A percentile compares a stretch with the other conserved stretches of the same genome.
Conservation (phyloP, 23 tunicate genomes). For the Phallusia fumigata region DNA sequence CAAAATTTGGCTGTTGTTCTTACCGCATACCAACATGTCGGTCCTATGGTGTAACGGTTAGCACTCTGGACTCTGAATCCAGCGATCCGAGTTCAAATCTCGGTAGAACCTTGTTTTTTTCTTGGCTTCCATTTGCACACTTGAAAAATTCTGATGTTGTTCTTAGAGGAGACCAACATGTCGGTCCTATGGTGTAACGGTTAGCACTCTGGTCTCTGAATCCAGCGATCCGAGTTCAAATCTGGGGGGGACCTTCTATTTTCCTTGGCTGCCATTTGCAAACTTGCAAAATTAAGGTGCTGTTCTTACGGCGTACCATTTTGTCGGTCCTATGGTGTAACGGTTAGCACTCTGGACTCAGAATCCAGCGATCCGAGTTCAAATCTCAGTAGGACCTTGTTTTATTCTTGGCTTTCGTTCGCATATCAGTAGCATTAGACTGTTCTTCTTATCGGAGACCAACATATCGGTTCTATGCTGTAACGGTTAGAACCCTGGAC, state of each 20-base stretch:
- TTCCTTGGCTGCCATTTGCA: no score
- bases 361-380: constrained; percentile 1
- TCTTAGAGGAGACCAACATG: no score
- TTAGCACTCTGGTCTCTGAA: constrained; percentile 2
- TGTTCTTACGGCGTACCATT: background rate
- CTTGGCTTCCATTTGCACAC: no score
- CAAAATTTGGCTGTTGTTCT: no score
- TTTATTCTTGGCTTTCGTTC: background rate
- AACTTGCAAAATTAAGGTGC: background rate
- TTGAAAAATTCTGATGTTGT: no score
- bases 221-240: constrained; percentile 4
- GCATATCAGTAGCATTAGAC: background rate
- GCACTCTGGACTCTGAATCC: no score
- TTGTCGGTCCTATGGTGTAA: constrained; percentile 1
- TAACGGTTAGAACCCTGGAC: constrained; percentile 10
- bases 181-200: constrained; percentile 4
- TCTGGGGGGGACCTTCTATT: background rate
- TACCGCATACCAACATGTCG: no score
- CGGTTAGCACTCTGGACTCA: constrained; percentile 8
- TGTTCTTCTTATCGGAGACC: background rate
- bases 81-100: no score
- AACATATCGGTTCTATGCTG: background rate
- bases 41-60: no score
- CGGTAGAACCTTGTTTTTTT: no score
- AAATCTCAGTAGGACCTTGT: constrained; percentile 6